Base-by-base conservation (phyloP, 2,113 vertebrate species). In the Empidonax alnorum region DNA sequence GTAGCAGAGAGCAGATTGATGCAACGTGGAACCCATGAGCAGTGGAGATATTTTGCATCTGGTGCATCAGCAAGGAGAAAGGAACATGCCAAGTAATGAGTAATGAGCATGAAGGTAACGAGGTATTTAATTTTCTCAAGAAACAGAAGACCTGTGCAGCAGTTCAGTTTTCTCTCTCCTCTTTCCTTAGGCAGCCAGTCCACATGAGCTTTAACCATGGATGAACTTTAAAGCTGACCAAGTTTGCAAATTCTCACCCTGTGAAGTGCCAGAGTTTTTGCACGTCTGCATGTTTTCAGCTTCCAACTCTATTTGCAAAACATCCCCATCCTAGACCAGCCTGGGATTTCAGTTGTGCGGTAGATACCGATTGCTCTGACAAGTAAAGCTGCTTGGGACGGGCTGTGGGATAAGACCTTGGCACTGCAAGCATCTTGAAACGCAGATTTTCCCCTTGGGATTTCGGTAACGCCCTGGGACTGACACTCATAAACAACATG, bases 271-370 rank as follows among this genome's bases (percentile, higher is more conserved):
- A 14, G 24, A 27, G 33, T 9, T 84, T 89, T 56, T 56, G 19
- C 56, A 67, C 1, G 0, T 66, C 73, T 67, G 56, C 13, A 15
- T 20, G 28, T 73, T 83, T 79, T 75, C 66, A 66, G 0, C 62
- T 76, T 66, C 49, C 39, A 66, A 0, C 9, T 55, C 80, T 35
- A 21, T 42, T 79, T 83, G 42, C 81, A 87, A 59, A 87, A 71
- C 1, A 0, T 18, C 5, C 50, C n/a, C 42, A 9, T 46, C 23
- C 21, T 47, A 21, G 0, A 0, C 18, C 49, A 82, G 55, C 27
- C 7, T 77, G 59, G 1, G 1, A 15, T 53, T 77, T 56, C 11
- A 31, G 14, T 14, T n/a, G 13, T n/a, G 49, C 21, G 3, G 74
- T 4, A 69, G 58, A 23, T 61, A 25, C 28, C 24, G n/a, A 27